Conservation (phyloP, 2,113 vertebrate genomes). For the Bettongia penicillata region DNA sequence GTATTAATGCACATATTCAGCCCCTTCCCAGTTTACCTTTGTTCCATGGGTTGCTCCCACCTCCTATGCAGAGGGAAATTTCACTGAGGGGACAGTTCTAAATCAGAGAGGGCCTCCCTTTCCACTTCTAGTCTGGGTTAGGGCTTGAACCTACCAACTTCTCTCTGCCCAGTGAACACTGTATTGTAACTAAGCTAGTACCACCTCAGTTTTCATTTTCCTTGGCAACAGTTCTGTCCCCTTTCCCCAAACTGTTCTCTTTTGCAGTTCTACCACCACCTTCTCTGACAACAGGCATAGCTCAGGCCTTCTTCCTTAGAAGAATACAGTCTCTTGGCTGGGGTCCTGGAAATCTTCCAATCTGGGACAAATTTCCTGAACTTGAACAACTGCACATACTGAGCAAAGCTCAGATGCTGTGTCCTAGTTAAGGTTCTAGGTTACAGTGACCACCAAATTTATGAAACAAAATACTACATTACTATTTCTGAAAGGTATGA, state of each 20-base stretch:
- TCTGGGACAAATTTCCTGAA: background rate
- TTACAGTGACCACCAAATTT: background rate
- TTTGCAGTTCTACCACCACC: background rate
- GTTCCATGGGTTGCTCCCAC: background rate
- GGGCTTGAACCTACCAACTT: background rate
- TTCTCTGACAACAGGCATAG: background rate
- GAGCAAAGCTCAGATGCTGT: background rate
- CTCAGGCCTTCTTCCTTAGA: background rate
- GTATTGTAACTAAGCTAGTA: background rate
- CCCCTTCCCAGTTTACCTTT: background rate
- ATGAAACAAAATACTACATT: background rate
- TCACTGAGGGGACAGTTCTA: background rate
- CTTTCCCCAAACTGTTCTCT: background rate
- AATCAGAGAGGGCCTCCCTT: background rate
- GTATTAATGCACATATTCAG: background rate
- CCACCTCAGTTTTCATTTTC: background rate
- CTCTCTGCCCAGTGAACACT: background rate
- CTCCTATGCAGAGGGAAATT: background rate
- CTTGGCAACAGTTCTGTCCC: background rate
- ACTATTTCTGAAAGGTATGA: slow-evolving; percentile 18
- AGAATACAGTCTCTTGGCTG: background rate
- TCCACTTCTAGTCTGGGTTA: background rate
- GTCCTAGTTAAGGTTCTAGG: background rate
- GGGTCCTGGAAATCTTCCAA: background rate
- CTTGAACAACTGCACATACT: background rate